phyloP scores from a whole-genome alignment of 2,113 vertebrate species.

The Phylloscopus whistleri region DNA sequence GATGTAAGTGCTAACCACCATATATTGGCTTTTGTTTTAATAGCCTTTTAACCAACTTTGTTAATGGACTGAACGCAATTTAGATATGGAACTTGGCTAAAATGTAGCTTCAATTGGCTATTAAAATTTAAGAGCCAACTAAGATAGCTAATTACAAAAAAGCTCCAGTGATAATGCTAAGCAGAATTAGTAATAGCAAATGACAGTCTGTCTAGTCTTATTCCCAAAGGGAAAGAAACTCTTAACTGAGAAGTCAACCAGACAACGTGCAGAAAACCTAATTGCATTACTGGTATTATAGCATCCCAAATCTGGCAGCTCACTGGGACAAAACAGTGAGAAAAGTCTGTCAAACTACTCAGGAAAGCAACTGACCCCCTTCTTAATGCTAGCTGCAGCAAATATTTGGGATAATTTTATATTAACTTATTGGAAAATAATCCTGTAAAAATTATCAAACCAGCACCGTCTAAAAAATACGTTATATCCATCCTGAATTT shows the following conservation, averaged over 20 bases:
- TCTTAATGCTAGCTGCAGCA: neutral
- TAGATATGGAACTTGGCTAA: constrained; percentile 86
- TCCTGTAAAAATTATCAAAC: neutral
- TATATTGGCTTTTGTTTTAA: constrained; percentile 80
- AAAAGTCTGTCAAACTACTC: constrained; percentile 36
- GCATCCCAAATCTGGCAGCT: constrained; percentile 73
- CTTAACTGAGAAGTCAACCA: constrained; percentile 79
- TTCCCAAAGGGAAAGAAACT: constrained; percentile 78
- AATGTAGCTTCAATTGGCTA: constrained; percentile 84
- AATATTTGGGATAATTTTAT: neutral
- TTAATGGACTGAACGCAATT: constrained; percentile 85
- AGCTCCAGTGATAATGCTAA: constrained; percentile 77
- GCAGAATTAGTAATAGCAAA: constrained; percentile 83
- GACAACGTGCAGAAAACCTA: constrained; percentile 72
- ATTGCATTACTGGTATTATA: constrained; percentile 71
- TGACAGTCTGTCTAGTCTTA: constrained; percentile 83
- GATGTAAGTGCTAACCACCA: constrained; percentile 62
- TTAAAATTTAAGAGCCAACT: constrained; percentile 88
- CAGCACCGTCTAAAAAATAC: neutral
- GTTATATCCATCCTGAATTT: neutral
- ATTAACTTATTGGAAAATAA: neutral
- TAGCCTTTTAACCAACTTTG: constrained; percentile 85
- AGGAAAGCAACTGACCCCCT: constrained; percentile 33
- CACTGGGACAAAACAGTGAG: constrained; percentile 54
- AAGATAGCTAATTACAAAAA: constrained; percentile 86